Base-by-base conservation (phyloP, 2,797 vertebrate species). In the Chelonia mydas region DNA sequence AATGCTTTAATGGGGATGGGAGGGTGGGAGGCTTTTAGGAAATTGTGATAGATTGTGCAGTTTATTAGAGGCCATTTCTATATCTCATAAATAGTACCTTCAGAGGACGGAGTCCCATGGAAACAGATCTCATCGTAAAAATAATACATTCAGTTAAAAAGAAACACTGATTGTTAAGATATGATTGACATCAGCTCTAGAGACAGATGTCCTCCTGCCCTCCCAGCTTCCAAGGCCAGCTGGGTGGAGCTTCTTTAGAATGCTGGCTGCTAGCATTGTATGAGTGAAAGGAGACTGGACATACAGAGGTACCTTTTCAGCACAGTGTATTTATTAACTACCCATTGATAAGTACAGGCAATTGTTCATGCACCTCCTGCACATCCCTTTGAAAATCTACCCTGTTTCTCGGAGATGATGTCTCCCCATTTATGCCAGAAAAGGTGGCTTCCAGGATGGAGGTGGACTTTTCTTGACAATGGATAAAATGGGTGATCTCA, bases 401-500 rank as follows among this genome's bases (percentile, higher is more conserved):
- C 4, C 1, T 0, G 82, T 92, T 96, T 96, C 47, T 93, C 76
- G 89, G 94, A 96, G 92, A 93, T 87, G 82, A 57, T 94, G 90
- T 90, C 72, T 96, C 50, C 61, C 45, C 68, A 94, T 96, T 97
- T 92, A 87, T 83, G 50, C 55, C 76, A 94, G 89, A 96, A 96
- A 96, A 97, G 59, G 79, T 96, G 86, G 50, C 77, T 96, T 92
- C 89, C 86, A 91, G 95, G 79, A 92, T 41, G 92, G 91, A 96
- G 87, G 81, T 94, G 90, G 92, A 49, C 8, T 54, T 85, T 96
- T 91, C 89, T 78, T 86, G 51, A 93, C 88, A 96, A 91, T 84
- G 87, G 88, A 95, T 96, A 87, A 96, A 96, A 96, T 92, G 93
- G 55, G 84, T 92, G 86, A 96, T 95, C 93, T 95, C 92, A 86